These are phyloP conservation scores for Sinocyclocheilus anshuiensis DNA, from an alignment of 2,113 vertebrate species.

Conservation along the genomic window DNA sequence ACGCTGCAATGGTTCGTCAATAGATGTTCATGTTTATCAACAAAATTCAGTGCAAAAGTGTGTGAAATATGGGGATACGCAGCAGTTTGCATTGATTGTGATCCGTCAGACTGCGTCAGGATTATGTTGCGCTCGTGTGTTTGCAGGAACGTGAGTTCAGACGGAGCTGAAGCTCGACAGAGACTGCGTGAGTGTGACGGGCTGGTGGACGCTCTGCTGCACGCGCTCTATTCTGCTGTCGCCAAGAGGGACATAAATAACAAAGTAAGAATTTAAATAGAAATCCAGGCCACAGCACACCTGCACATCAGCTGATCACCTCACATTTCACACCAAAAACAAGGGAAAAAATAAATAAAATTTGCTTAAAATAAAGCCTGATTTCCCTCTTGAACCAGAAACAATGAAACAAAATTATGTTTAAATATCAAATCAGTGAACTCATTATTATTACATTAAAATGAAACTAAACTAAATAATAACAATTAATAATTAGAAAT, in stretches of 20 bases:
- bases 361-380: not conserved
- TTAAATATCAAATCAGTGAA: no score
- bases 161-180: constrained; percentile 92
- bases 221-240: constrained; percentile 91
- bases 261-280: constrained; percentile 78
- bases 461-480: no score
- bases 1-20: no score
- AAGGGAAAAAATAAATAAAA: not conserved
- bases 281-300: not conserved
- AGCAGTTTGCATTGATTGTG: not conserved
- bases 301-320: not conserved
- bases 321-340: not conserved
- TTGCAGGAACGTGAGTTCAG: constrained; percentile 93
- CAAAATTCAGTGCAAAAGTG: no score
- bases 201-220: constrained; percentile 91
- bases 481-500: no score
- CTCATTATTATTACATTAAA: no score
- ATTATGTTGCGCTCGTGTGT: not conserved
- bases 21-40: no score
- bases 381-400: no score
- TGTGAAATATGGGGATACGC: no score
- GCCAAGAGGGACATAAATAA: constrained; percentile 95
- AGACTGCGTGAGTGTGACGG: constrained; percentile 92
- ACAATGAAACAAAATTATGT: no score
- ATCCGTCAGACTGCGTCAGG: not conserved